Base-by-base conservation (phyloP, 2,888 invertebrate genomes). In the Cantharis rufa region DNA sequence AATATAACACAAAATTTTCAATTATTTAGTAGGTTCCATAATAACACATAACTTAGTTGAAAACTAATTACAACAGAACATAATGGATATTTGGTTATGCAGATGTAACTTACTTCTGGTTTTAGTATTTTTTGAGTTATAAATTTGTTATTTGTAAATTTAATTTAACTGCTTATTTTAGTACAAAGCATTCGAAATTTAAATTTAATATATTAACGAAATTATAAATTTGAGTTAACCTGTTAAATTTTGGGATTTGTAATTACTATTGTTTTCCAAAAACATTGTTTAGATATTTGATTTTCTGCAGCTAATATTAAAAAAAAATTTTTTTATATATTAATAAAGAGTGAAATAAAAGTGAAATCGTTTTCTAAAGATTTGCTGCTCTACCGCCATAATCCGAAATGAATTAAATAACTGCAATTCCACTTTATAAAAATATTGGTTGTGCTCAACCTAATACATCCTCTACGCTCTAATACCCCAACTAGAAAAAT, bases 41-140 rank as follows among this genome's bases (percentile, higher is more conserved):
- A 13, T 48, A 48, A 48, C 48, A 48, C 48, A 48, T 48, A 48
- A 48, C 48, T 48, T 48, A 66, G 64, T 66, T 66, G n/a, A 21
- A 66, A 66, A 66, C 64, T 66, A 66, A 66, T 66, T 66, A 66
- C 48, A 66, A 66, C 64, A 21, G 64, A 66, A 18, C 64, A 66
- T 66, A 66, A 66, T 66, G 64, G 64, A 66, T 21, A 66, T 66
- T 66, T 24, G 64, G 24, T 66, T 66, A 66, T 66, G 64, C 24
- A 24, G 64, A 21, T 66, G 48, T 48, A 48, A 48, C n/a, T 48
- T 48, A 48, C 48, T 48, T 48, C 48, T 48, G 48, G 48, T 48
- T n/a, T 48, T 1, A 9, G 48, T n/a, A 48, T 48, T 48, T 48
- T 48, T 48, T 48, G 48, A 48, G n/a, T n/a, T 48, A 48, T 48